Evolutionary conservation across 2,113 vertebrate genomes (phyloP).

Genomic region (Nymphicus hollandicus): DNA sequence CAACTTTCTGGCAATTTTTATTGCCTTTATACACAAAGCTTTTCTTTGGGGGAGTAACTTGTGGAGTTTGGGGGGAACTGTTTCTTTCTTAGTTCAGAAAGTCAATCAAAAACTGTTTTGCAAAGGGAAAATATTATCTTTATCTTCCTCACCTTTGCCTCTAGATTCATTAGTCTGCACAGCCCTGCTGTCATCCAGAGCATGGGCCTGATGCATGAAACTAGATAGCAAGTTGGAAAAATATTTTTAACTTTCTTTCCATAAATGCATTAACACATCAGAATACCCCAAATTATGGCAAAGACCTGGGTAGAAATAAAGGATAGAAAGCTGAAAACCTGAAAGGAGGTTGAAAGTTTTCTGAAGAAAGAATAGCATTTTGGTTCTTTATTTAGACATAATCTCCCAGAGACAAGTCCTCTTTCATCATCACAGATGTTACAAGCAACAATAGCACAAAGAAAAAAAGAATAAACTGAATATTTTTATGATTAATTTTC

Average conservation of each 20-base stretch:
- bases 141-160: neutral
- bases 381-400: neutral
- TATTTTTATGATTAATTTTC: neutral
- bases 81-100: neutral
- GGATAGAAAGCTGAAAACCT: neutral
- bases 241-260: neutral
- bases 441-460: neutral
- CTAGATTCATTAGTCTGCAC: neutral
- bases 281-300: neutral
- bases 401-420: neutral
- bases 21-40: neutral
- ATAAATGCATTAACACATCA: neutral
- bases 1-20: neutral
- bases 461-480: neutral
- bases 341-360: neutral
- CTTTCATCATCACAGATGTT: neutral
- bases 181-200: neutral
- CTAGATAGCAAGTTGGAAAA: neutral
- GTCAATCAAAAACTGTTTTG: neutral
- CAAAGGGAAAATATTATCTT: neutral
- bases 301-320: neutral
- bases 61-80: too few species aligned
- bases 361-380: neutral
- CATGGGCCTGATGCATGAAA: neutral
- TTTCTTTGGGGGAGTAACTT: neutral